Percentiles rank a stretch among this genome's conserved stretches.
phyloP scores from a whole-genome alignment of 2,797 vertebrate species.

The Martes flavigula region DNA sequence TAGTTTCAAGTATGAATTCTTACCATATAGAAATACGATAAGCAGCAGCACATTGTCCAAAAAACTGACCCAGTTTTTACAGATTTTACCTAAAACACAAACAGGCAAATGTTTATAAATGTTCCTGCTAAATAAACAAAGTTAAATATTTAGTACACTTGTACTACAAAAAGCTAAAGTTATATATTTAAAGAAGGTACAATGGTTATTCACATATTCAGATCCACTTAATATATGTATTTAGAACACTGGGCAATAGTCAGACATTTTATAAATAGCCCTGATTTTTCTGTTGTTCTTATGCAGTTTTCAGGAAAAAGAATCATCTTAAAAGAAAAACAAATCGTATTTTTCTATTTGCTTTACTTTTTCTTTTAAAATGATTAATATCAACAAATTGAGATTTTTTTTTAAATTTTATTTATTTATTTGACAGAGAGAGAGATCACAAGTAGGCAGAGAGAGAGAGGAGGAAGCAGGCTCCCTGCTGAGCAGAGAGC shows the following conservation, averaged over 20 bases:
- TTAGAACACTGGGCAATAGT: neutral
- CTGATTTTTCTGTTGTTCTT: neutral
- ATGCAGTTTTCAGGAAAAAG: constrained; percentile 10
- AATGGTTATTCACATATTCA: neutral
- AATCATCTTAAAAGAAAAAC: neutral
- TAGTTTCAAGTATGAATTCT: constrained; percentile 76
- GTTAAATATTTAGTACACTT: neutral
- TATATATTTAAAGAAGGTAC: neutral
- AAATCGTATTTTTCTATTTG: neutral
- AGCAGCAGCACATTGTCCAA: constrained; percentile 98
- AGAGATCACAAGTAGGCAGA: too few species aligned
- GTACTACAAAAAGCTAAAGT: neutral
- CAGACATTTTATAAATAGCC: constrained; percentile 25
- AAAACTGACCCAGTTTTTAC: constrained; percentile 99
- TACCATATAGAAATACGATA: constrained; percentile 99
- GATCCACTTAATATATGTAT: neutral
- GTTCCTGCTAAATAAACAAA: neutral
- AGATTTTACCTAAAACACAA: constrained; percentile 92
- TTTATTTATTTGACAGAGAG: too few species aligned
- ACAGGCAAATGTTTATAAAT: constrained; percentile 37
- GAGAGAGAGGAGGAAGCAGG: too few species aligned
- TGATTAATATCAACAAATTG: constrained; percentile 5
- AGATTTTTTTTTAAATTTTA: too few species aligned
- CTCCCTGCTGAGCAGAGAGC: too few species aligned
- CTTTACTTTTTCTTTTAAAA: neutral